phyloP scores from a whole-genome alignment of 2,797 vertebrate genomes.

The Pithecia hirsuta region DNA sequence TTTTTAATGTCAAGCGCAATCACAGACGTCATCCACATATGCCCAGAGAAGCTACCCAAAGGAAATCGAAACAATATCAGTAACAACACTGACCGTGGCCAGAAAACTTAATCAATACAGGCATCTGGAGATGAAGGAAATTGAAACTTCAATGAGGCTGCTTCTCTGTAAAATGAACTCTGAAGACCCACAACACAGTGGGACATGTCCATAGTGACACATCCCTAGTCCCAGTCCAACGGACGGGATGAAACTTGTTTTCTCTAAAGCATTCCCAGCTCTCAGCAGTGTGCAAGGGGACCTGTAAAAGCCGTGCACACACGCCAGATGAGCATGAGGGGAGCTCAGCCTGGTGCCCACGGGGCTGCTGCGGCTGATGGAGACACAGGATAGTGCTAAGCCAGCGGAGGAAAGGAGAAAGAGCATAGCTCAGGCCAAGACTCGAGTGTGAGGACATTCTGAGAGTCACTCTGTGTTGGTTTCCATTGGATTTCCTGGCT shows the following conservation, averaged over 20 bases:
- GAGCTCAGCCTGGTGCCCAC: neutral
- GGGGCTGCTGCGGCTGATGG: no score
- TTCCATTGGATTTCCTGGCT: neutral
- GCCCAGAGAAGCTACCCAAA: neutral
- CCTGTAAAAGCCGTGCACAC: neutral
- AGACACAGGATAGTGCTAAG: neutral
- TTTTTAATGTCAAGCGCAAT: constrained; percentile 4
- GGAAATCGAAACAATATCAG: neutral
- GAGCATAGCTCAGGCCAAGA: no score
- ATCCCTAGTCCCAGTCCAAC: no score
- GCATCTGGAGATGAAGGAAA: neutral
- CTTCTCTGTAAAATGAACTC: neutral
- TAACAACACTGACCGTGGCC: neutral
- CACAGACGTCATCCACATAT: neutral
- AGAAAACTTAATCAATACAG: neutral
- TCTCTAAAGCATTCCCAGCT: neutral
- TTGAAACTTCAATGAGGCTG: neutral
- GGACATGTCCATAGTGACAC: neutral
- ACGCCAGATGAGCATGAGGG: neutral
- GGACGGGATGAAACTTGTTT: rapidly evolving
- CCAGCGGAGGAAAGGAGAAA: no score
- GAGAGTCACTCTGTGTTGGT: neutral
- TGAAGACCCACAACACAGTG: neutral
- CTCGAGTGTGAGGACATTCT: neutral
- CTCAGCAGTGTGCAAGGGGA: neutral